Evolutionary conservation across 35 echinoderm and acorn worm genomes (phyloP), one percentile per base, ranked within the genome.

Genomic region (Strongylocentrotus purpuratus): DNA sequence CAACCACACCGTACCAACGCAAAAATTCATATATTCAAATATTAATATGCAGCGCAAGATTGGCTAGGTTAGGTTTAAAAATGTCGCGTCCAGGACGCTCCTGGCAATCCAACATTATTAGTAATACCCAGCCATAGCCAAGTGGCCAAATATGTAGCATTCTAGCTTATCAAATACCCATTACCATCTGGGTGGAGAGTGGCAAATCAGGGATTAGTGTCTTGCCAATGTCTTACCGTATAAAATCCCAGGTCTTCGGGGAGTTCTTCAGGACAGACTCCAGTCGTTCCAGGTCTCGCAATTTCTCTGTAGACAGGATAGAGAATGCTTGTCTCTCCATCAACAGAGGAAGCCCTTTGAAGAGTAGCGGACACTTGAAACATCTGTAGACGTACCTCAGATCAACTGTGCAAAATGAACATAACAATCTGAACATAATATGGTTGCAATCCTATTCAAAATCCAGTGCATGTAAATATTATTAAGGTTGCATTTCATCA

Each of bases 261-360:
- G 91, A 50, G 33, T 93, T 28, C 31, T 31, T 6, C 46, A 93
- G 48, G 0, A 93, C 48, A 11, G 45, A 46, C 2, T 93, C 91
- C 17, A 93, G 48, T 4, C 4, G 2, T 93, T 93, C 91, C 9
- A 93, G 91, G 46, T 93, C 20, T 1, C 31, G 32, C 45, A 93
- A 46, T 12, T 31, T 46, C 22, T 47, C 91, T 0, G 91, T 50
- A 5, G 45, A 46, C 18, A 93, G 48, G n/a, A 93, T 58, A 14
- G 91, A 20, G 11, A 93, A 31, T 46, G 91, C 48, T 31, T 58
- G 3, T 14, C 22, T 50, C 20, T 58, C 91, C 91, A 93, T 31
- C 91, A 93, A 13, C 91, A 12, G 91, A 93, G 91, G 91, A 9
- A 93, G 48, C 45, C n/a, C 48, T 58, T n/a, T 55, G 46, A 93